Percentiles rank a stretch among this genome's conserved stretches.
phyloP scores from a whole-genome alignment of 2,113 vertebrate genomes.

The Turdus rufiventris region DNA sequence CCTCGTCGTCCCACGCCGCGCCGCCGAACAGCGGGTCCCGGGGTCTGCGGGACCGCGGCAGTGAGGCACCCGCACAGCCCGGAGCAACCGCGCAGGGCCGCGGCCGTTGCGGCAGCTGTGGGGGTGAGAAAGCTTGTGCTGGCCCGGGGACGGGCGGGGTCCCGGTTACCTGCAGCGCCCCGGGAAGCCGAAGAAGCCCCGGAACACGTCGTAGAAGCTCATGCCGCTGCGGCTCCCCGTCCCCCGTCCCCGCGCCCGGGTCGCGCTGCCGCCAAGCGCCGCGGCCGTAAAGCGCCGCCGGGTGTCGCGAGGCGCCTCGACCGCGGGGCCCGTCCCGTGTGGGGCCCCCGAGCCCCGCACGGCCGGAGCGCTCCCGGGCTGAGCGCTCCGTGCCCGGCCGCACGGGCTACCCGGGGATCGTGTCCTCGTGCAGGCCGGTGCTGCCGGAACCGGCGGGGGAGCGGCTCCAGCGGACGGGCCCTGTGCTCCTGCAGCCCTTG shows the following conservation, averaged over 20 bases:
- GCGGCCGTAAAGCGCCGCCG: neutral
- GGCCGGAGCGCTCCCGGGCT: too few species aligned
- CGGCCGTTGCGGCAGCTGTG: too few species aligned
- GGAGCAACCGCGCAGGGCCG: neutral
- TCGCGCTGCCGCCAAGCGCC: neutral
- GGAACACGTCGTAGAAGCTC: neutral
- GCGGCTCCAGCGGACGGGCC: fast-evolving
- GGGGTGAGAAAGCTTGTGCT: neutral
- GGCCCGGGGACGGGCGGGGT: too few species aligned
- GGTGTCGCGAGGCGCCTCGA: neutral
- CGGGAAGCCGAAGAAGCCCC: constrained; percentile 14
- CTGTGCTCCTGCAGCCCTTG: fast-evolving
- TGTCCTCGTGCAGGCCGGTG: too few species aligned
- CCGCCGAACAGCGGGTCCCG: constrained; percentile 3
- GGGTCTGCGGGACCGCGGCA: neutral
- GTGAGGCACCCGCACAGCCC: neutral
- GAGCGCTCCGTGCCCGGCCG: neutral
- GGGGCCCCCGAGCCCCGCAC: fast-evolving
- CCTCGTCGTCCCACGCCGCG: neutral
- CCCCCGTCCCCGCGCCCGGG: neutral
- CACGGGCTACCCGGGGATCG: fast-evolving
- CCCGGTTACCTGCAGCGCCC: neutral
- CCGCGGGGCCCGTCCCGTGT: too few species aligned
- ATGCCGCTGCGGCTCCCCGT: neutral
- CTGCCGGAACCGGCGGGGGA: too few species aligned